Evolutionary conservation across 2,797 vertebrate genomes (phyloP).

Genomic region (Harpagifer antarcticus): DNA sequence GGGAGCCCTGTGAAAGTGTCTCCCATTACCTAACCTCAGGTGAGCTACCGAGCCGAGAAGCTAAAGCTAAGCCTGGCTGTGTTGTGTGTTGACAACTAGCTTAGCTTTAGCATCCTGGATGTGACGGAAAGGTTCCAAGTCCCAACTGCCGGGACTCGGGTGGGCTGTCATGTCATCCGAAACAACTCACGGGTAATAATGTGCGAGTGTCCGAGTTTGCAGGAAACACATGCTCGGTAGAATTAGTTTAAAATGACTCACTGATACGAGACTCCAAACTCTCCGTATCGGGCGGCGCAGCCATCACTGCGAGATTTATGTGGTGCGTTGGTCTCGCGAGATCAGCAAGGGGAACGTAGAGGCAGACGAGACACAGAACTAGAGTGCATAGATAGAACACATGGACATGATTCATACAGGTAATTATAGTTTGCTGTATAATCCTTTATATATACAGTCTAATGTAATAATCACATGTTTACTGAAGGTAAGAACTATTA

Average conservation of each 20-base stretch:
- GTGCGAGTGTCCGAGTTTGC: fast-evolving
- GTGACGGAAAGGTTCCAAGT: conserved; percentile 30
- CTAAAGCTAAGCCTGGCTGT: conserved; percentile 41
- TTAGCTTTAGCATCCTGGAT: conserved; percentile 69
- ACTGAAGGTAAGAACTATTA: not conserved
- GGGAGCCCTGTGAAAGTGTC: not conserved
- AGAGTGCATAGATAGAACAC: not conserved
- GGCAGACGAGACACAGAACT: conserved; percentile 2
- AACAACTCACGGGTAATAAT: not conserved
- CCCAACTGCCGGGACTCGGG: not conserved
- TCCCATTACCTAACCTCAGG: not conserved
- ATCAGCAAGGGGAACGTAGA: conserved; percentile 18
- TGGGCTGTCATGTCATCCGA: conserved; percentile 7
- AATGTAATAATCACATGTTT: no score
- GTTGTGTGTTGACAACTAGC: conserved; percentile 74
- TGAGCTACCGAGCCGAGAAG: conserved; percentile 9
- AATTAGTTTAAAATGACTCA: conserved; percentile 85
- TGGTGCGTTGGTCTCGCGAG: conserved; percentile 64
- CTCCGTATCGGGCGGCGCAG: conserved; percentile 91
- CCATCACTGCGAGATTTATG: conserved; percentile 86
- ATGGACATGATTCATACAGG: not conserved
- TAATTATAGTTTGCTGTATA: fast-evolving
- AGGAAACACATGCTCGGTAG: fast-evolving
- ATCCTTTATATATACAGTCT: not conserved
- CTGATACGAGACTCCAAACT: conserved; percentile 95